Conservation (phyloP, 2,888 invertebrate species). For the Drosophila kambysellisi region DNA sequence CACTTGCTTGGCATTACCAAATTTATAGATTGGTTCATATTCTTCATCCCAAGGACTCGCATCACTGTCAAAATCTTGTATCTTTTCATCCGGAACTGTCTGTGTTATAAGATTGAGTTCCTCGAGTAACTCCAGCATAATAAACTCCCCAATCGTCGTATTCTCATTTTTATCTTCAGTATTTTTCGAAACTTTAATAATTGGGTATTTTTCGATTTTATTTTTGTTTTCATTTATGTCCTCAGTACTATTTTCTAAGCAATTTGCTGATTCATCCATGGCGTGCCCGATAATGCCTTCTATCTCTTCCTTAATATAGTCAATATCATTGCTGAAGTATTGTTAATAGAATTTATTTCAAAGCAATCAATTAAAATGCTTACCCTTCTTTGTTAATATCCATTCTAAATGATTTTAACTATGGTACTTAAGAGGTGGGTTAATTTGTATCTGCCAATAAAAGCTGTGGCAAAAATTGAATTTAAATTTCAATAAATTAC, state of each 20-base stretch:
- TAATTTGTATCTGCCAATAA: not conserved
- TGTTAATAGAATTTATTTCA: not conserved
- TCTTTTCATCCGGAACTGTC: not conserved
- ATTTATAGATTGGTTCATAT: slow-evolving; percentile 12
- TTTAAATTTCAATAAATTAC: not conserved
- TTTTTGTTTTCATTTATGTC: not conserved
- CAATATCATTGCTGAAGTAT: not conserved
- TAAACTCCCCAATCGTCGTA: not conserved
- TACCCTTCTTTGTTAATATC: slow-evolving; percentile 8
- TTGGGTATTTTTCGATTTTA: too few species aligned
- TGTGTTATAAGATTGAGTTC: not conserved
- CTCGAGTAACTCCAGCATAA: not conserved
- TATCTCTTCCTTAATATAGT: not conserved
- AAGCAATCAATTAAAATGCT: not conserved
- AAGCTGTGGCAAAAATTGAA: not conserved
- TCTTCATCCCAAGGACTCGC: slow-evolving; percentile 32
- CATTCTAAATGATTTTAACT: slow-evolving; percentile 1
- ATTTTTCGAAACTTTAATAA: not conserved
- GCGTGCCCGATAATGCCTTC: not conserved
- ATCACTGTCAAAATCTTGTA: not conserved
- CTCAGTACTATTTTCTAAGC: not conserved
- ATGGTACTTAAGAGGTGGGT: too few species aligned
- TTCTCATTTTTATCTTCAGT: not conserved
- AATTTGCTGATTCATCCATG: not conserved
- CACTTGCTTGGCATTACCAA: slow-evolving; percentile 18